Percentiles rank a stretch among this genome's conserved stretches.
phyloP scores from a whole-genome alignment of 2,113 vertebrate species.

The Tachysurus fulvidraco region DNA sequence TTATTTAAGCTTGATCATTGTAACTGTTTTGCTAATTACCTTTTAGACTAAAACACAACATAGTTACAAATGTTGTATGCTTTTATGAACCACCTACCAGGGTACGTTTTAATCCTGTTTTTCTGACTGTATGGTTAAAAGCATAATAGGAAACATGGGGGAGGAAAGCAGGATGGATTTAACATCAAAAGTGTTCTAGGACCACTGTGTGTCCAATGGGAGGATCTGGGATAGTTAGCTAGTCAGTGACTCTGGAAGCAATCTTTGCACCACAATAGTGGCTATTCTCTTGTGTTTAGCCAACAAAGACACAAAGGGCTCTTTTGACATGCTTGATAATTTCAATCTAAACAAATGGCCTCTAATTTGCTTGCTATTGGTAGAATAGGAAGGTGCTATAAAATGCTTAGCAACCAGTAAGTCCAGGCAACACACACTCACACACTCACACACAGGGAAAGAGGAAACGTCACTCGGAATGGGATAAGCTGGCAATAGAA shows the following conservation, averaged over 20 bases:
- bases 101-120: slow-evolving; percentile 68
- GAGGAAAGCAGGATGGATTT: slow-evolving; percentile 47
- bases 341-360: slow-evolving; percentile 59
- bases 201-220: slow-evolving; percentile 59
- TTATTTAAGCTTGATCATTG: background rate
- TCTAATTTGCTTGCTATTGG: slow-evolving; percentile 60
- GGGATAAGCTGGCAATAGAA: slow-evolving; percentile 62
- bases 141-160: slow-evolving; percentile 47
- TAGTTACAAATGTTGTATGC: background rate
- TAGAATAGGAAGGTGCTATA: slow-evolving; percentile 55
- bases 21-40: background rate
- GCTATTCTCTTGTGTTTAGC: slow-evolving; percentile 61
- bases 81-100: background rate
- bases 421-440: slow-evolving; percentile 42
- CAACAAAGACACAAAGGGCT: slow-evolving; percentile 64
- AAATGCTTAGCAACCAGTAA: slow-evolving; percentile 57
- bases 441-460: slow-evolving; percentile 1
- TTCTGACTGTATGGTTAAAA: slow-evolving; percentile 35
- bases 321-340: slow-evolving; percentile 69
- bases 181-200: slow-evolving; percentile 59
- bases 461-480: slow-evolving; percentile 35
- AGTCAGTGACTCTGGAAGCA: slow-evolving; percentile 63
- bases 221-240: slow-evolving; percentile 64
- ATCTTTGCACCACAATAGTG: slow-evolving; percentile 67
- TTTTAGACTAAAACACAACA: background rate